Percentiles rank a stretch among this genome's conserved stretches.
phyloP scores from a whole-genome alignment of 2,113 vertebrate genomes.

The Corythaeola cristata region DNA sequence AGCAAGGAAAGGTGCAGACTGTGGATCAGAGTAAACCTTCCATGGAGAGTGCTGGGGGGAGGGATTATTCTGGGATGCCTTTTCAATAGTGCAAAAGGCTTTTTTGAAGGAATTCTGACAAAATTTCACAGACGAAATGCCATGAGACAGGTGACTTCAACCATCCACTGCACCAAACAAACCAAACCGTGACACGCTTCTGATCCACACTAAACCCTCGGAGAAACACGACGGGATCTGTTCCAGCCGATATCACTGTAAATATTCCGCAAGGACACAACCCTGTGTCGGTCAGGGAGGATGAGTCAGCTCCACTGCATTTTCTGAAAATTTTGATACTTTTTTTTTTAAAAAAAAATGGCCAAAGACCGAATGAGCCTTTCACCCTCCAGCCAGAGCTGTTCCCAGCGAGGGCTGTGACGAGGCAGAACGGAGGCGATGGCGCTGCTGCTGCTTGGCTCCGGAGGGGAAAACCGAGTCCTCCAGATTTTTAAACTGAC shows the following conservation, averaged over 20 bases:
- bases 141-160: not conserved
- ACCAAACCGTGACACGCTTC: not conserved
- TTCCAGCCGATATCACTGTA: not conserved
- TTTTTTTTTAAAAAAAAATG: not conserved
- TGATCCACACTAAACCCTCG: not conserved
- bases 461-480: rapidly evolving
- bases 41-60: too few species aligned
- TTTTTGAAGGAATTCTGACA: not conserved
- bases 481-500: not conserved
- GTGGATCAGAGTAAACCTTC: not conserved
- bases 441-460: not conserved
- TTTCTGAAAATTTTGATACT: not conserved
- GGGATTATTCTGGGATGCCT: not conserved
- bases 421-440: not conserved
- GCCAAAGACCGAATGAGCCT: not conserved
- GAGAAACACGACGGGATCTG: not conserved
- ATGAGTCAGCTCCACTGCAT: not conserved
- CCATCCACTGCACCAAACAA: not conserved
- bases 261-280: not conserved
- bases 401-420: not conserved
- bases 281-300: not conserved
- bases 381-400: not conserved
- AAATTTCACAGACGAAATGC: not conserved
- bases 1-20: not conserved
- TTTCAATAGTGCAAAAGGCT: not conserved